phyloP scores from a whole-genome alignment of 2,113 vertebrate genomes.

The Ptilorrhoa leucosticta region DNA sequence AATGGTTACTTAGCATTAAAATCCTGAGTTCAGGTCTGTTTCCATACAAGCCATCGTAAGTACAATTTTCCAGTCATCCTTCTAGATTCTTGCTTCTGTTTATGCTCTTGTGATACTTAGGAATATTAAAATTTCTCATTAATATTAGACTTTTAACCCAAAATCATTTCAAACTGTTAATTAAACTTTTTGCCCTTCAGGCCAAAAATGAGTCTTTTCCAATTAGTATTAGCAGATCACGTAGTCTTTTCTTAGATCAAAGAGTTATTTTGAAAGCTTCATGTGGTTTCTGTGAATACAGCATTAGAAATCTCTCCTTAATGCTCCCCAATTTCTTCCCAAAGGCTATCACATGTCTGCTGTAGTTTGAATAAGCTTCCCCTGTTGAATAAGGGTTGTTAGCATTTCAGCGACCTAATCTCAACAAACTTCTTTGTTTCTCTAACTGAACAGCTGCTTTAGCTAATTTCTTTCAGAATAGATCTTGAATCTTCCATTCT shows the following conservation, averaged over 20 bases:
- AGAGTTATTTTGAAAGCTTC: neutral
- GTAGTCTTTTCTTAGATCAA: neutral
- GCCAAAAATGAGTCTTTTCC: neutral
- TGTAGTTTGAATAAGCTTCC: neutral
- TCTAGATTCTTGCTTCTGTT: neutral
- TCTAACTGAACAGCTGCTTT: neutral
- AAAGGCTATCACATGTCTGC: neutral
- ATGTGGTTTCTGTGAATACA: neutral
- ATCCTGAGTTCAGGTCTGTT: neutral
- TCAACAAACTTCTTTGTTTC: neutral
- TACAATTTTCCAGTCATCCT: neutral
- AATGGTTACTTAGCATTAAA: neutral
- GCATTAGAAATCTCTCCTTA: neutral
- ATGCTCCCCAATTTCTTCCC: neutral
- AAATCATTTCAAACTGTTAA: neutral
- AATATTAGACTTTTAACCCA: neutral
- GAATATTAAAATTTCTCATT: neutral
- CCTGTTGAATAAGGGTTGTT: neutral
- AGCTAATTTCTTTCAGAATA: neutral
- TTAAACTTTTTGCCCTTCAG: conserved; percentile 10
- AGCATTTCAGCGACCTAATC: neutral
- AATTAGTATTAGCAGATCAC: neutral
- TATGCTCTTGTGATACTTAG: neutral
- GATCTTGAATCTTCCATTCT: neutral
- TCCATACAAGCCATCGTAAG: accelerated